A percentile compares a stretch with the other conserved stretches of the same genome.
These are phyloP conservation scores for Hypocryptadius cinnamomeus DNA, from an alignment of 2,113 vertebrate genomes.

Conservation along the genomic window DNA sequence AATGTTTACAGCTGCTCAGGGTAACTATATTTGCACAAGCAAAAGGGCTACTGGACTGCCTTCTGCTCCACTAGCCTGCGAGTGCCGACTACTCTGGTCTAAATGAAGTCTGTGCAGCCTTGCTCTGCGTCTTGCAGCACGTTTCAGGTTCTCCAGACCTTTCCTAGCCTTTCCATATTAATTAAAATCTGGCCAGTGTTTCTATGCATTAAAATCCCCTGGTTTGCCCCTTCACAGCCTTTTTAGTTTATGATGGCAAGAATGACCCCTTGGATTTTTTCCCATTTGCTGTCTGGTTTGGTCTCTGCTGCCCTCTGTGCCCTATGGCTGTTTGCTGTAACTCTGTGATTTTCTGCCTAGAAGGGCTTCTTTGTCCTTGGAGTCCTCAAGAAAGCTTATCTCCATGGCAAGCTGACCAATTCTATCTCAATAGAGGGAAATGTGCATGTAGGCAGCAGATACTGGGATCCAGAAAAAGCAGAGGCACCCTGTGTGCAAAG, in stretches of 20 bases:
- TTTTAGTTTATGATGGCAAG: neutral
- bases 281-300: neutral
- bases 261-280: neutral
- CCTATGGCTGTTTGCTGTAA: neutral
- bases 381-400: neutral
- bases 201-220: neutral
- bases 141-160: neutral
- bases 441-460: neutral
- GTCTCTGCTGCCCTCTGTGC: neutral
- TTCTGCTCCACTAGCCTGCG: fast-evolving
- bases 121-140: neutral
- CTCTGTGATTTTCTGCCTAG: neutral
- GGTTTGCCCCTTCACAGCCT: neutral
- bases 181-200: neutral
- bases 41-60: neutral
- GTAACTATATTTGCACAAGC: neutral
- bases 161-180: neutral
- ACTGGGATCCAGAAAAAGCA: neutral
- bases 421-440: neutral
- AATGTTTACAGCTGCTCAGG: neutral
- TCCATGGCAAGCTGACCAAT: neutral
- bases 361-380: neutral
- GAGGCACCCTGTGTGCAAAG: neutral
- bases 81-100: neutral
- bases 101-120: neutral